These are phyloP conservation scores for Chironex yamaguchii DNA, from an alignment of 30 jellyfish, hydroid and myxozoan genomes.

Conservation along the genomic window DNA sequence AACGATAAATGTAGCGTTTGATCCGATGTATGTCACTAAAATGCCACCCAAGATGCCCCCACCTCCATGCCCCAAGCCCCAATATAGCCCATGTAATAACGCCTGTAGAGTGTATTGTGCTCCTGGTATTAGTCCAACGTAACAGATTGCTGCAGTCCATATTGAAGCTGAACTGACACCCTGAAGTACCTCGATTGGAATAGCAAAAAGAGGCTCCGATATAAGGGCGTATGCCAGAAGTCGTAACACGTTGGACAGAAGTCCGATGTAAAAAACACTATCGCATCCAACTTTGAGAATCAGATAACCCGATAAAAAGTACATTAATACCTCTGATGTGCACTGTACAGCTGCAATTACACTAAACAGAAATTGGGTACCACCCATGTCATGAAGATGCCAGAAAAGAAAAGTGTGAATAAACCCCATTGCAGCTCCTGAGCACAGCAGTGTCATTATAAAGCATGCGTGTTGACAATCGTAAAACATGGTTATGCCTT, in stretches of 20 bases:
- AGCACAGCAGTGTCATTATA: conserved; percentile 80
- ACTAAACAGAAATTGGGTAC: conserved; percentile 92
- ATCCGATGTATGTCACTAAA: conserved; percentile 84
- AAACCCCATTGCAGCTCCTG: conserved; percentile 98
- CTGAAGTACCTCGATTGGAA: conserved; percentile 83
- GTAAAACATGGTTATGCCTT: conserved; percentile 78
- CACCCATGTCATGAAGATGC: conserved; percentile 98
- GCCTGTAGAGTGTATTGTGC: conserved; percentile 98
- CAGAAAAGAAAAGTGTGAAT: conserved; percentile 95
- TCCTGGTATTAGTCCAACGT: conserved; percentile 97
- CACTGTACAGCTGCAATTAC: conserved; percentile 96
- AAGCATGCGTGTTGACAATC: conserved; percentile 90
- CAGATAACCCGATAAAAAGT: conserved; percentile 89
- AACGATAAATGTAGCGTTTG: conserved; percentile 84
- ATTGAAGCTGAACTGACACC: conserved; percentile 98
- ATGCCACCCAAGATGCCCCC: conserved; percentile 99
- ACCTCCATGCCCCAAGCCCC: conserved; percentile 99
- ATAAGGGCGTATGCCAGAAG: conserved; percentile 87
- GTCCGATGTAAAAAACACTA: conserved; percentile 91
- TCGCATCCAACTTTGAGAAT: conserved; percentile 94
- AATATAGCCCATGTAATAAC: conserved; percentile 91
- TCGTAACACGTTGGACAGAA: conserved; percentile 86
- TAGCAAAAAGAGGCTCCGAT: conserved; percentile 82
- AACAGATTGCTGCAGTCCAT: conserved; percentile 97
- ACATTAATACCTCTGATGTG: conserved; percentile 93